phyloP scores from a whole-genome alignment of 2,888 invertebrate genomes.

The Synergus itoensis region DNA sequence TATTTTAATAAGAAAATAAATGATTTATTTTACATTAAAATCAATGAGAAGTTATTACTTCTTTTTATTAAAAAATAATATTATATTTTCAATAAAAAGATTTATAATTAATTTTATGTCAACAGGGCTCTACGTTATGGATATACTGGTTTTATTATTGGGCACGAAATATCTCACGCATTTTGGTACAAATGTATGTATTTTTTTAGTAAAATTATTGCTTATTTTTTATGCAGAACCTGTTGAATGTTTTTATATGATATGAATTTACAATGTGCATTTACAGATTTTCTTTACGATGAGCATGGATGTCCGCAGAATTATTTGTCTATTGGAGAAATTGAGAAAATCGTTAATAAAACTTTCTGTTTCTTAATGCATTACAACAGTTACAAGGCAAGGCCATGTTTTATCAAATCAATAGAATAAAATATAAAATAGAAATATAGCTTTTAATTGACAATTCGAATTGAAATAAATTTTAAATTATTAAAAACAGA shows the following conservation, averaged over 20 bases:
- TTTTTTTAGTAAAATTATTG: background rate
- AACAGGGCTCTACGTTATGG: conserved; percentile 49
- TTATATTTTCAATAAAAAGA: background rate
- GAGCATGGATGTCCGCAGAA: conserved; percentile 86
- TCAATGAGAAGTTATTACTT: too few species aligned
- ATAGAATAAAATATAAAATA: background rate
- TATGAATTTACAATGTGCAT: conserved; percentile 47
- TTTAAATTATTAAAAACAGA: conserved; percentile 72
- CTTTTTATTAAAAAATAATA: too few species aligned
- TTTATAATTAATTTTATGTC: background rate
- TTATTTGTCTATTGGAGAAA: conserved; percentile 84
- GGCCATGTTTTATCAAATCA: conserved; percentile 75
- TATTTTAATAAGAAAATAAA: background rate
- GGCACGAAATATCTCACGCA: conserved; percentile 53
- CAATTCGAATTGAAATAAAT: background rate
- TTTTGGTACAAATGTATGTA: conserved; percentile 42
- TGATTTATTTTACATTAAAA: too few species aligned
- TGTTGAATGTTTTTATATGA: background rate
- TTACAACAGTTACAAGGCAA: conserved; percentile 79
- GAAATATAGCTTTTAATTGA: background rate
- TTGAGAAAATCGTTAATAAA: conserved; percentile 82
- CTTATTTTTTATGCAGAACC: background rate
- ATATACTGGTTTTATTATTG: conserved; percentile 47
- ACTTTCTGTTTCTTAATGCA: conserved; percentile 85
- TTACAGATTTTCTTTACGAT: conserved; percentile 87